phyloP scores from a whole-genome alignment of 1,140 invertebrate genomes.

The Neocloeon triangulifer region DNA sequence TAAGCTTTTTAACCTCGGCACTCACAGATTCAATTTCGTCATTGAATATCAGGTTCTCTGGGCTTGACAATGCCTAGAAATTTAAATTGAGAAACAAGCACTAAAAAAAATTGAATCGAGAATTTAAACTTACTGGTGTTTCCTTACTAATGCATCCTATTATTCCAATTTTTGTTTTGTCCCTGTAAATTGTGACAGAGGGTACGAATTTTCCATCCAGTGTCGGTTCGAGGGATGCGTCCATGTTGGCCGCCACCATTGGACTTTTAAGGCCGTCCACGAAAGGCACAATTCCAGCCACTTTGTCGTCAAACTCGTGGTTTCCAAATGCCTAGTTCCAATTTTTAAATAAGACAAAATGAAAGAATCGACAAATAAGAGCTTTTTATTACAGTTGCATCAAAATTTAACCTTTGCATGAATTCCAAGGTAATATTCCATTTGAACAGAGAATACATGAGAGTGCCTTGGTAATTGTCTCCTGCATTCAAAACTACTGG shows the following conservation, averaged over 20 bases:
- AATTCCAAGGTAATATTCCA: not conserved
- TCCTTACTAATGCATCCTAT: slow-evolving; percentile 24
- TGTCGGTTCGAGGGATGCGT: slow-evolving; percentile 15
- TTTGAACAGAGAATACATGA: not conserved
- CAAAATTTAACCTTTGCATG: not conserved
- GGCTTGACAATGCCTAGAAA: slow-evolving; percentile 31
- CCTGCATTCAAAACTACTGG: no score
- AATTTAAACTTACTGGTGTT: no score
- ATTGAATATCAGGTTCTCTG: slow-evolving; percentile 39
- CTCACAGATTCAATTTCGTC: slow-evolving; percentile 50
- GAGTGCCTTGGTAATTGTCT: no score
- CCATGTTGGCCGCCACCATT: slow-evolving; percentile 21
- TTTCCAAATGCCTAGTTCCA: slow-evolving; percentile 22
- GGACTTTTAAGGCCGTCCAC: slow-evolving; percentile 18
- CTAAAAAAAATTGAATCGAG: no score
- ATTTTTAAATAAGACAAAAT: no score
- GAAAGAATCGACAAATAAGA: no score
- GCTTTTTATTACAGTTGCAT: not conserved
- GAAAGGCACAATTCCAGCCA: slow-evolving; percentile 20
- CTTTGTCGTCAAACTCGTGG: slow-evolving; percentile 28
- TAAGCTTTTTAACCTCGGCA: slow-evolving; percentile 37
- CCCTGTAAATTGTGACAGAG: slow-evolving; percentile 15
- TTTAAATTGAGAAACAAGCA: no score
- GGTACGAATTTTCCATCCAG: slow-evolving; percentile 15
- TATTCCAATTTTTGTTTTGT: slow-evolving; percentile 19